Base-by-base conservation (phyloP, 2,797 vertebrate species). In the Poeciliopsis infans region DNA sequence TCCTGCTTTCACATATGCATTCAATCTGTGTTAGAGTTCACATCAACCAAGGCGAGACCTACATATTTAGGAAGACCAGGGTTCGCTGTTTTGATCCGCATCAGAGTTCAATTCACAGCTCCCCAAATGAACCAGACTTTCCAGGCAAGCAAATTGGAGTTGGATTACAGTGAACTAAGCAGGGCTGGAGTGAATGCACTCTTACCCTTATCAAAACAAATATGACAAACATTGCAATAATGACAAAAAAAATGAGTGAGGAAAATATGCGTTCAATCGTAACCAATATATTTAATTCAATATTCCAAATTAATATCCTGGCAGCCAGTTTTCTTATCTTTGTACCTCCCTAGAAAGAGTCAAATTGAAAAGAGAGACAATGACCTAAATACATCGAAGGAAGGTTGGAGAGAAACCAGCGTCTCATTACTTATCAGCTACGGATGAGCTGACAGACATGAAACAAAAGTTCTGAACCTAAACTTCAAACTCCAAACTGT, bases 321-420 rank as follows among this genome's bases (percentile, higher is more conserved):
- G 18, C 61, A 39, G 31, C 3, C 15, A 39, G 31, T 20, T 36
- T 36, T 64, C 7, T 2, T 59, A 59, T 28, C n/a, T 5, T 57
- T 28, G 15, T 33, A 33, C 31, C 59, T 6, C 59, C 59, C 28
- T 61, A 61, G 59, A 31, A 61, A 25, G 31, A 33, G 31, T 23
- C 59, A 68, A 76, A 87, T n/a, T 46, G 76, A 83, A 75, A 31
- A 72, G 31, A 53, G 57, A 89, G 75, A 89, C 84, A 85, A 89
- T 75, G 83, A 79, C 87, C 89, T 83, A 84, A 93, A 88, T 91
- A 87, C 68, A 85, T 81, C 75, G 85, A 43, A 72, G 74, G 69
- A 83, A 87, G 83, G 77, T 83, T 72, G 85, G 74, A 8, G 33
- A 85, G 82, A 83, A 43, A 85, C 87, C 71, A 79, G 74, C n/a